Base-by-base conservation (phyloP, 92 coral and sea anemone genomes). In the Porites divaricata region DNA sequence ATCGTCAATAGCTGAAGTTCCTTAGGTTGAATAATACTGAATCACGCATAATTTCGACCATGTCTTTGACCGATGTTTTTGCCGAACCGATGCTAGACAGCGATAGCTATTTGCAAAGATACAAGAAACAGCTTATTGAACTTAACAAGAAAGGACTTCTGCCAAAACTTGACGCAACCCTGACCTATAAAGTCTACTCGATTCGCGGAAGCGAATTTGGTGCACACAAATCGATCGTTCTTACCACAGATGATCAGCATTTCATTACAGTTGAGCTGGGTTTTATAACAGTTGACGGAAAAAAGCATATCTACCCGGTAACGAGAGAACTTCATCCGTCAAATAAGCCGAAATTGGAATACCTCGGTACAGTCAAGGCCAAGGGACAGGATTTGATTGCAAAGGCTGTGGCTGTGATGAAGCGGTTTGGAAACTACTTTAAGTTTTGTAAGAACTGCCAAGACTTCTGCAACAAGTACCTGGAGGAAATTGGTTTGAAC, bases 391-490 rank as follows among this genome's bases (percentile, higher is more conserved):
- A 67, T 14, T 77, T 91, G 48, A 74, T 91, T 65, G 17, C 74
- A 21, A 68, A 80, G 68, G 94, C 84, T 20, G 76, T 88, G 26
- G 87, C 79, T 51, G 74, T 65, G n/a, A 91, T 88, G 94, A 79
- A 68, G 54, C 64, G 70, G 0, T 91, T 91, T 88, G 94, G 94
- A 2, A 26, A 16, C 11, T 91, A 91, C 76, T 91, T 67, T 88
- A 91, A 91, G 90, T 68, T 54, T 16, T 88, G 94, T 69, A 68
- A 91, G 58, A 88, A 91, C 85, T 91, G 94, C 88, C 94, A 88
- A 26, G 49, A 91, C 66, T 88, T 72, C 87, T 91, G 94, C 84
- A 91, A 84, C 74, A 35, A 41, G 80, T 91, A 79, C 74, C 59
- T 84, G 78, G 88, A 79, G 8, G 76, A 86, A 3, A 88, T 91